These are phyloP conservation scores for Acropora tenuis DNA, from an alignment of 64 coral and sea anemone species.

Conservation along the genomic window DNA sequence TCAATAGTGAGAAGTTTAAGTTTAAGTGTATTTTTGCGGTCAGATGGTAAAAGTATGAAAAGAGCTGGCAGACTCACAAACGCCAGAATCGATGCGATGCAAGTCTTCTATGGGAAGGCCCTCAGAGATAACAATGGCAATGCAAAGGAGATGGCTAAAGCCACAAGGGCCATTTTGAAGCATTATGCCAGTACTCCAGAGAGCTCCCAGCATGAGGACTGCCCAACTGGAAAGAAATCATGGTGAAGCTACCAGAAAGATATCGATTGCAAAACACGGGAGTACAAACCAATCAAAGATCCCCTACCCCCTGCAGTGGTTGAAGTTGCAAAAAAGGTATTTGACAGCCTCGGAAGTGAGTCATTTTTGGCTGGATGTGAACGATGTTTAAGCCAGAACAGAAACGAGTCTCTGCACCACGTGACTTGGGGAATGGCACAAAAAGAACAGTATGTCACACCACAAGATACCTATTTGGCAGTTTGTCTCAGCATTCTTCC, in stretches of 20 bases:
- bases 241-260: slow-evolving; percentile 64
- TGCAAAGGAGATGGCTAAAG: slow-evolving; percentile 59
- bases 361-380: slow-evolving; percentile 67
- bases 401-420: slow-evolving; percentile 73
- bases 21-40: too few species aligned
- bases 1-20: too few species aligned
- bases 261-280: background rate
- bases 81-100: slow-evolving; percentile 54
- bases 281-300: slow-evolving; percentile 53
- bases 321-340: slow-evolving; percentile 19
- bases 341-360: slow-evolving; percentile 41
- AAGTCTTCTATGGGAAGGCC: slow-evolving; percentile 70
- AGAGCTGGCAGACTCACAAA: slow-evolving; percentile 52
- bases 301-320: slow-evolving; percentile 52
- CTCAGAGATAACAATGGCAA: slow-evolving; percentile 61
- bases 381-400: slow-evolving; percentile 54
- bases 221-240: slow-evolving; percentile 26
- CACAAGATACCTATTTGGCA: slow-evolving; percentile 42
- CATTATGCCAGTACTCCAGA: slow-evolving; percentile 68
- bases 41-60: slow-evolving; percentile 56
- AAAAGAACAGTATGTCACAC: slow-evolving; percentile 56
- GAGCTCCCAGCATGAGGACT: slow-evolving; percentile 36
- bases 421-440: slow-evolving; percentile 73
- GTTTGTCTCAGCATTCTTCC: slow-evolving; percentile 31
- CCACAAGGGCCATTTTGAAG: slow-evolving; percentile 66